Evolutionary conservation across 2,113 vertebrate species (phyloP), one percentile per base, ranked within the genome.

Genomic region (Donacobius atricapilla): DNA sequence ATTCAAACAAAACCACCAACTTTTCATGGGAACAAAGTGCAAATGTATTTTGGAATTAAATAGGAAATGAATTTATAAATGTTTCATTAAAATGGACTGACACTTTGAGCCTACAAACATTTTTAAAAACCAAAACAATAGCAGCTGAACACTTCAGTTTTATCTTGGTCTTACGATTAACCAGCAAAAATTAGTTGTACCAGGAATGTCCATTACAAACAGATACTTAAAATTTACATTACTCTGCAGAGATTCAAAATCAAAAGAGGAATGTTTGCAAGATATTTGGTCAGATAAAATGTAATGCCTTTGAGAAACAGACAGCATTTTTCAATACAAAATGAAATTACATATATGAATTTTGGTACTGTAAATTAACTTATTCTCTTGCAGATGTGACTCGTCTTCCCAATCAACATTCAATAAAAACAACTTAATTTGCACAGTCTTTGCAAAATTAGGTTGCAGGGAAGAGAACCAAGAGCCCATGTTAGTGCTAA

Each of bases 21-120:
- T 54, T 96, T 75, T 87, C 45, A 96, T 92, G 79, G 69, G 69
- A 96, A 88, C 94, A 96, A 98, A 98, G 98, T 98, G 97, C 97
- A 97, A 96, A 95, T 95, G 89, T 95, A 96, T 73, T 95, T 95
- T 87, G 90, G 93, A 57, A 95, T 96, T 93, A 94, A 96, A 97
- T 73, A 97, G 61, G 81, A 97, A 94, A 96, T 50, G 61, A 93
- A 89, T 88, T 94, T 69, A 70, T 79, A 89, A 93, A 94, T 0
- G 5, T 94, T 53, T 85, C n/a, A 88, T 47, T 60, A 82, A 92
- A 94, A 92, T 33, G 30, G 25, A 57, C 82, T 90, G 83, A 94
- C 86, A 95, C 72, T 42, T 92, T 85, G 73, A 83, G 71, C 69
- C 97, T 95, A 76, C 24, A 75, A 95, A 93, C 17, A 27, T 11